Base-by-base conservation (phyloP, 1,140 invertebrate species). In the Gryon sp. region DNA sequence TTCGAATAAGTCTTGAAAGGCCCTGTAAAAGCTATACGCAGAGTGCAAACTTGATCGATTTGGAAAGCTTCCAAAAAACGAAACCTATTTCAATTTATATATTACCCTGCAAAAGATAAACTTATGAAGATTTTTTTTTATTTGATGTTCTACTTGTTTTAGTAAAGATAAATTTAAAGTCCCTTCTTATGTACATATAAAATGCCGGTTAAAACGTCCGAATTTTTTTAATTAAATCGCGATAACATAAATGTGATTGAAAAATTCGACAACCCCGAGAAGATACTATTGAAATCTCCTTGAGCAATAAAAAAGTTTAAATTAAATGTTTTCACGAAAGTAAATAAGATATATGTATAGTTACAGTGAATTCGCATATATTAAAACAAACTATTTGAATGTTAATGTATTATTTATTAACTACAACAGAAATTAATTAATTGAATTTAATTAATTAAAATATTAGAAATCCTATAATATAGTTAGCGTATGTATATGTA, bases 41-140 rank as follows among this genome's bases (percentile, higher is more conserved):
- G 32, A 43, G 52, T 69, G 24, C 43, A 69, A 70, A 70, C 14
- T 60, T 60, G 68, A 62, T 72, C 68, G 55, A 72, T 62, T 62
- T 72, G 68, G 68, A 72, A 46, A 28, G 38, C 20, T 32, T 72
- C 55, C 55, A 72, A 48, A 45, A 32, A 55, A 55, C 12, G 40
- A 55, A 72, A 72, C 55, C 68, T 45, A 53, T 62, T 72, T 28
- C 68, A 62, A 72, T 72, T 53, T 72, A 62, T 62, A 53, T 38
- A 72, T 53, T 38, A 62, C 45, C 53, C 43, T 43, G 32, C 34
- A 26, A 16, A 53, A 60, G 38, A 12, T 46, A 53, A 62, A 72
- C 55, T 72, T 55, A 62, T 62, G 57, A 45, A 60, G 45, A 34
- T 53, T 60, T 60, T 57, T n/a, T 69, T 57, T 28, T n/a, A 50